Base-by-base conservation (phyloP, 1,140 invertebrate species). In the Phymastichus coffea region DNA sequence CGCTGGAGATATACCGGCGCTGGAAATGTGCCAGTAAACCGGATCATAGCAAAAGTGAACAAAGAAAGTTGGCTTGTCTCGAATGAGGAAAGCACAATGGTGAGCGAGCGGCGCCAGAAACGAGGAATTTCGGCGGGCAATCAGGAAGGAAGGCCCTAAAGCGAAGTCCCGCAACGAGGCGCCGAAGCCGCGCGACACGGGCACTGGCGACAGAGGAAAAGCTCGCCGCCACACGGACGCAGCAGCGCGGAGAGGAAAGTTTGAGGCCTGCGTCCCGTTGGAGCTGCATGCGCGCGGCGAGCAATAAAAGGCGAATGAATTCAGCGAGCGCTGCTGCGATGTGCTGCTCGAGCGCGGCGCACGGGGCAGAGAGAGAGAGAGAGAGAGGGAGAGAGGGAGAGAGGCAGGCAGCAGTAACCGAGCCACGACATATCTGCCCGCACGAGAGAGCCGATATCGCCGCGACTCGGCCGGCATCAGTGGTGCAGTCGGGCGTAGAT, bases 281-380 rank as follows among this genome's bases (percentile, higher is more conserved):
- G 19, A 1, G n/a, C n/a, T n/a, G n/a, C n/a, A n/a, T n/a, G n/a
- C n/a, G n/a, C n/a, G n/a, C 20, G 3, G 1, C 4, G n/a, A 25
- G 44, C 28, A 47, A 28, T 47, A 47, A 47, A 47, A 47, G n/a
- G 15, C 25, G 44, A 20, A 47, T 47, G 44, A 17, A 47, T 20
- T 47, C 28, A n/a, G 14, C 15, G 19, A 47, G 43, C 7, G 9
- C 10, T 4, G 17, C 4, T 17, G 28, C 3, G n/a, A 15, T 2
- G 15, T 46, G 7, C 0, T 26, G 17, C 20, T n/a, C 23, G 14
- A 43, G 17, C 1, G 43, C 25, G 4, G 17, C n/a, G 25, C 9
- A 4, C 38, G 17, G 25, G 1, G 17, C 38, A n/a, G 3, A 46
- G 7, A 46, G 28, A 46, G 14, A 2, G 2, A 25, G 48, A 51